Evolutionary conservation across 2,888 invertebrate genomes (phyloP).

Genomic region (Euzophera pinguis): DNA sequence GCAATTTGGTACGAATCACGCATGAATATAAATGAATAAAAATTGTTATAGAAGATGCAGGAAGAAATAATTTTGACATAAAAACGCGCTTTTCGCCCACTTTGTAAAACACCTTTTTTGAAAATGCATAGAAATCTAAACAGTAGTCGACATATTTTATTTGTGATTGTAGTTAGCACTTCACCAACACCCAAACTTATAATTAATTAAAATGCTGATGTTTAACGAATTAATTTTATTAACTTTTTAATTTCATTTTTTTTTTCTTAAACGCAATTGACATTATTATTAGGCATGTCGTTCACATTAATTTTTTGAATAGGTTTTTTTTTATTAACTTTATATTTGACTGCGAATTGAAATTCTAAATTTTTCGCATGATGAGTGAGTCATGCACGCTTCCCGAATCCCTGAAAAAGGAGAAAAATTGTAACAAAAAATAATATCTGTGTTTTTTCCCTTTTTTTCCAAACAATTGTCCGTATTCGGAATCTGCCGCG

Average conservation of each 20-base stretch:
- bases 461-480: slow-evolving; percentile 66
- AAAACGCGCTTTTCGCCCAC: no score
- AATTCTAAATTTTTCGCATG: slow-evolving; percentile 33
- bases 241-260: slow-evolving; percentile 23
- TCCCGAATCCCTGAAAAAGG: slow-evolving; percentile 18
- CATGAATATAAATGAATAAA: no score
- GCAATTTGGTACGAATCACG: no score
- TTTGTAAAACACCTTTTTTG: no score
- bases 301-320: slow-evolving; percentile 25
- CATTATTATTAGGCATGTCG: slow-evolving; percentile 35
- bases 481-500: slow-evolving; percentile 74
- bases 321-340: slow-evolving; percentile 20
- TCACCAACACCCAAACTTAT: slow-evolving; percentile 45
- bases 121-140: no score
- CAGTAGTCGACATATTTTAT: no score
- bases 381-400: slow-evolving; percentile 42
- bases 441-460: slow-evolving; percentile 69
- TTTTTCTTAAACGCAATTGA: slow-evolving; percentile 23
- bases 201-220: slow-evolving; percentile 39
- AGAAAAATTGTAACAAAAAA: slow-evolving; percentile 24
- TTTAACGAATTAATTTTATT: slow-evolving; percentile 24
- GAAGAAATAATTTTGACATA: no score
- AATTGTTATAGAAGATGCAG: no score
- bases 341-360: slow-evolving; percentile 24
- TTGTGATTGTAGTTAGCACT: no score